Conservation (phyloP, 2,797 vertebrate genomes). For the Chromis chromis region DNA sequence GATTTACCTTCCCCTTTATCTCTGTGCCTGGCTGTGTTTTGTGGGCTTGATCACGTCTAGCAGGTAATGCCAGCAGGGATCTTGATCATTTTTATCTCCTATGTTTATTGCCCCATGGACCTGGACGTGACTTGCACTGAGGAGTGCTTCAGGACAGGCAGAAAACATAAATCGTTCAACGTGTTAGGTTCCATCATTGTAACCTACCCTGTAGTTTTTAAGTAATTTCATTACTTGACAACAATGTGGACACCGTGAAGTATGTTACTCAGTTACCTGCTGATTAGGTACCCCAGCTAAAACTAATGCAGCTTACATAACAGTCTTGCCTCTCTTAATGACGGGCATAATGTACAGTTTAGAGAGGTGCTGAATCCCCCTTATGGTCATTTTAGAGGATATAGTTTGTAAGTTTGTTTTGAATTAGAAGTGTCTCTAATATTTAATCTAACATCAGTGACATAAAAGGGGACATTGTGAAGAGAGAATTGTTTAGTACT, state of each 20-base stretch:
- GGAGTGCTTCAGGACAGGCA: conserved; percentile 16
- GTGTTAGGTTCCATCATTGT: not conserved
- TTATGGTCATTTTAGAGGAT: not conserved
- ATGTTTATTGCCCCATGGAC: conserved; percentile 46
- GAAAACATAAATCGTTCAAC: not conserved
- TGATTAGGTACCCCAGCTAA: not conserved
- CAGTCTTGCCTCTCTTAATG: not conserved
- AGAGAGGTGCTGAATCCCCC: not conserved
- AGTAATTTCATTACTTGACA: not conserved
- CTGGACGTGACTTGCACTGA: conserved; percentile 42
- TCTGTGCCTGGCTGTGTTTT: conserved; percentile 47
- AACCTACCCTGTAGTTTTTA: not conserved
- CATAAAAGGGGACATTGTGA: too few species aligned
- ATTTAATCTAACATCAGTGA: too few species aligned
- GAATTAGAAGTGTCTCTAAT: not conserved
- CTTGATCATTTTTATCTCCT: conserved; percentile 68
- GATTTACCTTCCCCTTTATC: conserved; percentile 58
- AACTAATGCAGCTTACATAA: not conserved
- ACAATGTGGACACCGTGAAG: not conserved
- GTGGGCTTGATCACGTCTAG: conserved; percentile 48
- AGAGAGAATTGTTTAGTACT: too few species aligned
- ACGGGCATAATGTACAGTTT: not conserved
- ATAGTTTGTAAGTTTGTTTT: not conserved
- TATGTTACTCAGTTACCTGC: not conserved
- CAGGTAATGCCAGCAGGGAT: conserved; percentile 49